Evolutionary conservation across 2,888 invertebrate species (phyloP).

Genomic region (Melieria omissa): DNA sequence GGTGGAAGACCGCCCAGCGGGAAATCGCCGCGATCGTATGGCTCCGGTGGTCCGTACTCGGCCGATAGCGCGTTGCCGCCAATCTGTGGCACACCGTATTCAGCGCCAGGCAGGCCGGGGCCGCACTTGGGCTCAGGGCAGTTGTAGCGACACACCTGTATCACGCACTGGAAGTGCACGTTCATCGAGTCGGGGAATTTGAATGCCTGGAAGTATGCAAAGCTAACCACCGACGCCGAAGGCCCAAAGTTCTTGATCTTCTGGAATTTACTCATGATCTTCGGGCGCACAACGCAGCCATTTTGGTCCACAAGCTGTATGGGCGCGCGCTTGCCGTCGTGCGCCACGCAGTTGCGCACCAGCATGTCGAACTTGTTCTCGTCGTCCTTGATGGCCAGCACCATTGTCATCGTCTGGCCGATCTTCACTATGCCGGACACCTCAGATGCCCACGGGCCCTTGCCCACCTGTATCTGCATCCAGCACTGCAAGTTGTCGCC

Average conservation of each 20-base stretch:
- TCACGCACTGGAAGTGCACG: conserved; percentile 96
- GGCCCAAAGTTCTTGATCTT: conserved; percentile 96
- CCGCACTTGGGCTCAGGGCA: conserved; percentile 93
- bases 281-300: conserved; percentile 92
- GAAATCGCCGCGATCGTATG: conserved; percentile 72
- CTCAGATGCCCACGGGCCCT: conserved; percentile 97
- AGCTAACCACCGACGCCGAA: conserved; percentile 92
- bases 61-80: conserved; percentile 73
- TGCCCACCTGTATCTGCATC: conserved; percentile 98
- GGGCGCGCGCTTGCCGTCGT: conserved; percentile 92
- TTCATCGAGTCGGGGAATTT: conserved; percentile 98
- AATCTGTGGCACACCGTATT: conserved; percentile 71
- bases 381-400: conserved; percentile 93
- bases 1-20: conserved; percentile 80
- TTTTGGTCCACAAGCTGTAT: conserved; percentile 93
- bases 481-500: conserved; percentile 96
- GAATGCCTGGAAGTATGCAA: conserved; percentile 96
- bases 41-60: conserved; percentile 73
- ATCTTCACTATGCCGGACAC: conserved; percentile 96
- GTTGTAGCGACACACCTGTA: conserved; percentile 93
- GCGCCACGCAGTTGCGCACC: conserved; percentile 93
- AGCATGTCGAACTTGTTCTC: conserved; percentile 97
- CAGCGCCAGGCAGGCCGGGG: conserved; percentile 71
- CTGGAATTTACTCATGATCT: conserved; percentile 95
- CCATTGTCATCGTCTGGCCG: conserved; percentile 97